These are phyloP conservation scores for Diacarnus erythraeanus DNA, from an alignment of 37 sponge, comb jelly and placozoan species.

Conservation along the genomic window DNA sequence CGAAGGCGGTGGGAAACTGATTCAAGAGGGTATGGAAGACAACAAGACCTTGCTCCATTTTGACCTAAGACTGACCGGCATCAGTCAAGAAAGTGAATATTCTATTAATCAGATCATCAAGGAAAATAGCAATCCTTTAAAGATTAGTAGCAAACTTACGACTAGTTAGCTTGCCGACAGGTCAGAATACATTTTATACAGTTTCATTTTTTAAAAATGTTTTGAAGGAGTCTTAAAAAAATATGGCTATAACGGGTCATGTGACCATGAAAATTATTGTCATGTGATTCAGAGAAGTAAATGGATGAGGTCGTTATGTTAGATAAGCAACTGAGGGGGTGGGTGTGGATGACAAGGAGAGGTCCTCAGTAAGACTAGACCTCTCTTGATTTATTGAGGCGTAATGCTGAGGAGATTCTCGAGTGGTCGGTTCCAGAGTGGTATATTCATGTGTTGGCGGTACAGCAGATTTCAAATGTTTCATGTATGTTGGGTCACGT, in stretches of 20 bases:
- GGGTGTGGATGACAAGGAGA: not conserved
- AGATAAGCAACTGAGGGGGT: no score
- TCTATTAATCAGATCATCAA: slow-evolving; percentile 85
- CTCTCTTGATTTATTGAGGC: slow-evolving; percentile 8
- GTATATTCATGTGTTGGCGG: slow-evolving; percentile 12
- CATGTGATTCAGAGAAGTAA: no score
- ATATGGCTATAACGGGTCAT: no score
- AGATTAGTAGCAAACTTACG: no score
- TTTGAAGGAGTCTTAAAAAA: no score
- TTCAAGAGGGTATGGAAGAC: slow-evolving; percentile 95
- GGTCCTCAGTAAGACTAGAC: not conserved
- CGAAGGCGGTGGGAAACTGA: slow-evolving; percentile 71
- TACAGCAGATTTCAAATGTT: not conserved
- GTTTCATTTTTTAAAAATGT: no score
- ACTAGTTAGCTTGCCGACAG: no score
- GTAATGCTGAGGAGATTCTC: slow-evolving; percentile 21
- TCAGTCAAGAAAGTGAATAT: slow-evolving; percentile 93
- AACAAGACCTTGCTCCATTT: slow-evolving; percentile 69
- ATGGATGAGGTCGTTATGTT: no score
- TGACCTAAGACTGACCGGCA: slow-evolving; percentile 88
- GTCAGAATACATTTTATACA: no score
- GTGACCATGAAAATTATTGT: no score
- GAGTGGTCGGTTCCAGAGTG: not conserved
- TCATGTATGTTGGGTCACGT: slow-evolving; percentile 32
- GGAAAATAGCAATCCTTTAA: slow-evolving; percentile 40